phyloP scores from a whole-genome alignment of 2,888 invertebrate species.

The Troides oblongomaculatus region DNA sequence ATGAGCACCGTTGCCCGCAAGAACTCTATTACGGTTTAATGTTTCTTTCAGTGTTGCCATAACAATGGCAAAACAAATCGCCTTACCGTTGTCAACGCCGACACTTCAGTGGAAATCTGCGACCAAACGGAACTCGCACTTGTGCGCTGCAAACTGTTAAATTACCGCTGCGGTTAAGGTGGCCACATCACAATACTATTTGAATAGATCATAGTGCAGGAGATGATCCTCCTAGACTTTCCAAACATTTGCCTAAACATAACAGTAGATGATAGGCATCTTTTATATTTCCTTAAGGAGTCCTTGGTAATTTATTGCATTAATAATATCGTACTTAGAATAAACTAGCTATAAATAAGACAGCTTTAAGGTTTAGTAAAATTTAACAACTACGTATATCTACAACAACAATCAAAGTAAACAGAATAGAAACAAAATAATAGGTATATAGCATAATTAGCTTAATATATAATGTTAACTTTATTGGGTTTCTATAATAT shows the following conservation, averaged over 20 bases:
- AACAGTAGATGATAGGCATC: not conserved
- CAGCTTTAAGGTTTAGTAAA: not conserved
- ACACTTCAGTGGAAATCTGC: constrained; percentile 5
- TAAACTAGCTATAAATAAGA: no score
- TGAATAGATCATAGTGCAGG: not conserved
- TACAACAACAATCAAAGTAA: not conserved
- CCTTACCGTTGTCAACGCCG: constrained; percentile 21
- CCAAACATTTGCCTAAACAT: not conserved
- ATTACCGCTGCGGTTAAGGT: constrained; percentile 13
- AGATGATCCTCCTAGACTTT: not conserved
- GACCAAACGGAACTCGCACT: constrained; percentile 20
- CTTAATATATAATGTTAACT: not conserved
- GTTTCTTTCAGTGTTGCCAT: constrained; percentile 24
- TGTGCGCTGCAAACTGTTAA: constrained; percentile 22
- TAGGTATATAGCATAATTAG: not conserved
- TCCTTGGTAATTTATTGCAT: no score
- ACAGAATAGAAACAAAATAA: no score
- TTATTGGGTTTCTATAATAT: no score
- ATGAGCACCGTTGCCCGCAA: constrained; percentile 13
- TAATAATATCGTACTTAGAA: no score
- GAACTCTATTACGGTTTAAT: constrained; percentile 11
- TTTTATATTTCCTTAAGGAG: not conserved
- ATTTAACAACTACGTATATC: not conserved
- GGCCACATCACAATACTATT: not conserved
- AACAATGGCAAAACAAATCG: constrained; percentile 27